A percentile compares a stretch with the other conserved stretches of the same genome.
Evolutionary conservation across 2,113 vertebrate species (phyloP).

Genomic region (Oplegnathus fasciatus): DNA sequence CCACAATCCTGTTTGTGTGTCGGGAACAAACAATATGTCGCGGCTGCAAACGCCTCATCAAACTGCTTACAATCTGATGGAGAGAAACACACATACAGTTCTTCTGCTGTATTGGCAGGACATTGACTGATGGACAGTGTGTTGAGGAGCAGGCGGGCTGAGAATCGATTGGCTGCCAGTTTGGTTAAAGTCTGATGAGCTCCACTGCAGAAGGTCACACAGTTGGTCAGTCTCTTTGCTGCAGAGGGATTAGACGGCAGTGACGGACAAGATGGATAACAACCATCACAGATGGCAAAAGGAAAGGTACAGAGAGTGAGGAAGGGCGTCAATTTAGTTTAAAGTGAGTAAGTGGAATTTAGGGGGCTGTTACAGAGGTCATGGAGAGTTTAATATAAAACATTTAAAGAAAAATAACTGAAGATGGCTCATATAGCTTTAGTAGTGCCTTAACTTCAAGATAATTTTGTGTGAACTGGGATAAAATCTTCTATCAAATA

Average conservation of each 20-base stretch:
- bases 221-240: constrained; percentile 50
- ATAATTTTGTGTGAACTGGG: background rate
- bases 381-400: background rate
- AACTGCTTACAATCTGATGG: background rate
- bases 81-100: constrained; percentile 1
- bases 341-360: constrained; percentile 14
- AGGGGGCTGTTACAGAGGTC: background rate
- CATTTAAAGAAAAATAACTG: background rate
- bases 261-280: constrained; percentile 50
- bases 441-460: background rate
- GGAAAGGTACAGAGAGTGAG: background rate
- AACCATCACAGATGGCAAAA: constrained; percentile 1
- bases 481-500: too few species aligned
- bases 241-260: constrained; percentile 31
- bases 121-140: constrained; percentile 66
- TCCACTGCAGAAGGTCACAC: constrained; percentile 66
- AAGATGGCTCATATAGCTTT: background rate
- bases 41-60: constrained; percentile 12
- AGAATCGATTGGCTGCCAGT: constrained; percentile 71
- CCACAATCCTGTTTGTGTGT: background rate
- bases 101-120: constrained; percentile 52
- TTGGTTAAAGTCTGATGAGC: constrained; percentile 66
- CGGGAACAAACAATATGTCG: constrained; percentile 16
- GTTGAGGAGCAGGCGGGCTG: constrained; percentile 33
- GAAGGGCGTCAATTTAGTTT: constrained; percentile 7